phyloP scores from a whole-genome alignment of 2,888 invertebrate species.

The Eristalis intricaria region DNA sequence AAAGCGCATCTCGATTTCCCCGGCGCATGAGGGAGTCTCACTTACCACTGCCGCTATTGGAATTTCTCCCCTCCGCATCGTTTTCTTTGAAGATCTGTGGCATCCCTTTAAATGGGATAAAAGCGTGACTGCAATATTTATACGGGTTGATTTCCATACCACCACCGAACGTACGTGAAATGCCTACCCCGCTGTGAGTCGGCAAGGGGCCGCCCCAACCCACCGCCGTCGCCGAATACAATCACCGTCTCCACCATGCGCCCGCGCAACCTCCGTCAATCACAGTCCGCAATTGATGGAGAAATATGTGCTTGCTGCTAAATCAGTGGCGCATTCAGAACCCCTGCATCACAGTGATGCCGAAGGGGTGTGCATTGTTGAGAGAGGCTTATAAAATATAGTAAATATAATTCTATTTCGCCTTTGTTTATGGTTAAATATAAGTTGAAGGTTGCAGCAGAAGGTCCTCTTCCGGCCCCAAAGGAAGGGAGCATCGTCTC shows the following conservation, averaged over 20 bases:
- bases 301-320: constrained; percentile 67
- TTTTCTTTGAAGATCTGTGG: constrained; percentile 72
- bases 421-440: constrained; percentile 2
- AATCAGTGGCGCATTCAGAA: constrained; percentile 51
- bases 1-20: constrained; percentile 42
- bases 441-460: not conserved
- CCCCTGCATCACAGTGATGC: constrained; percentile 3
- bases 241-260: not conserved
- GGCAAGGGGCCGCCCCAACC: not conserved
- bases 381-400: constrained; percentile 47
- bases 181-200: constrained; percentile 30
- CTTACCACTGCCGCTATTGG: constrained; percentile 13
- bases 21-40: not conserved
- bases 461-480: no score
- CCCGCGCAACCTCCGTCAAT: constrained; percentile 38
- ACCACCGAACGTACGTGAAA: constrained; percentile 46
- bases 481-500: no score
- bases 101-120: constrained; percentile 72
- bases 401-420: constrained; percentile 36
- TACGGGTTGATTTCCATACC: constrained; percentile 73
- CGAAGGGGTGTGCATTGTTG: constrained; percentile 29
- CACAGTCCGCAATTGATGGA: constrained; percentile 64
- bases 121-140: constrained; percentile 74
- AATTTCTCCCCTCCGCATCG: constrained; percentile 43
- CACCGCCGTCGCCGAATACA: no score